Evolutionary conservation across 2,113 vertebrate species (phyloP).

Genomic region (Leiothrix lutea): DNA sequence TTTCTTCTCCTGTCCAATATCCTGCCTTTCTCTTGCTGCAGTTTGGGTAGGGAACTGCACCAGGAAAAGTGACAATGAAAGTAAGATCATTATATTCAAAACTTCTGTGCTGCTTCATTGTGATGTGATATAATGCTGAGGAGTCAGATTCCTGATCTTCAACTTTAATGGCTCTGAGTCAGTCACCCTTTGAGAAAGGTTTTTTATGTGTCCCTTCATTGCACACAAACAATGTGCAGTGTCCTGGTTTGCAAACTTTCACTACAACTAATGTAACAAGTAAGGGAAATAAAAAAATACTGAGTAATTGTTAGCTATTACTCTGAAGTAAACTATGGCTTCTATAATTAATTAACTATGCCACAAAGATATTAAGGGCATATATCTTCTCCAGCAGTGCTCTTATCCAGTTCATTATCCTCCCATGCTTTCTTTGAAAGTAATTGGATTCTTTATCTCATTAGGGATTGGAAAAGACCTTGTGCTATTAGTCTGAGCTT

Average conservation of each 20-base stretch:
- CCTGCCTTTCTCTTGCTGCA: slow-evolving; percentile 51
- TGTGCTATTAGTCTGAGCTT: not conserved
- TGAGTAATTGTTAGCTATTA: not conserved
- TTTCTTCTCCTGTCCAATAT: slow-evolving; percentile 58
- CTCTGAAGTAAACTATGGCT: not conserved
- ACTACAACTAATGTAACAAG: not conserved
- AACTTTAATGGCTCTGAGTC: not conserved
- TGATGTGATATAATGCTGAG: not conserved
- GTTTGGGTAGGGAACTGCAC: slow-evolving; percentile 57
- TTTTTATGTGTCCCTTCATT: not conserved
- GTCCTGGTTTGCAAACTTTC: not conserved
- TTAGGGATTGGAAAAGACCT: not conserved
- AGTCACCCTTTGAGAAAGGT: not conserved
- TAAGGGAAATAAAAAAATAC: not conserved
- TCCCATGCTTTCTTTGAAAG: not conserved
- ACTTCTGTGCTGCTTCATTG: not conserved
- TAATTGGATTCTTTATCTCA: not conserved
- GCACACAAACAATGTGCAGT: not conserved
- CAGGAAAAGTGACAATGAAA: slow-evolving; percentile 37
- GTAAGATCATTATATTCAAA: slow-evolving; percentile 46
- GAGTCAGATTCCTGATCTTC: not conserved
- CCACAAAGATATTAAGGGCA: not conserved
- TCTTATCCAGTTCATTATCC: not conserved
- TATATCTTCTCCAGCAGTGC: not conserved
- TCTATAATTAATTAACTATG: not conserved